Evolutionary conservation across 2,113 vertebrate species (phyloP), one percentile per base, ranked within the genome.

Genomic region (Scartelaos histophorus): DNA sequence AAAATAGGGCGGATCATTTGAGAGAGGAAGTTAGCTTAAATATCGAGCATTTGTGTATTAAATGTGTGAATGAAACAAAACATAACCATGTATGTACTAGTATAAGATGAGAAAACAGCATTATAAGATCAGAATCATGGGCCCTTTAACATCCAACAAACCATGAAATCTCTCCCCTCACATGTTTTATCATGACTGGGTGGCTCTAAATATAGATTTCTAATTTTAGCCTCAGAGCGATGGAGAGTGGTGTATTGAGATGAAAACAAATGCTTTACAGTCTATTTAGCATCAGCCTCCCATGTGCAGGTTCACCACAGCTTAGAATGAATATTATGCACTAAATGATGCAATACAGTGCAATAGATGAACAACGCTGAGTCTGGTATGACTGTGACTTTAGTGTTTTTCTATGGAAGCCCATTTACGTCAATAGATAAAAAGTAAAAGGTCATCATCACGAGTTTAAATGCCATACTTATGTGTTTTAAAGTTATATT

Each of bases 161-260:
- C 56, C 46, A 38, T 49, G 71, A 80, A 84, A 71, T 46, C 67
- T 29, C 4, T 29, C 4, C 29, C 4, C 43, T 71, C 53, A 29
- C 7, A 24, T 12, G 54, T 53, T 69, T 71, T 62, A 81, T 83
- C 3, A 47, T 79, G 86, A 75, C 65, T 57, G 43, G 66, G 29
- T 29, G 3, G 76, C 45, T 73, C 83, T 82, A 84, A 81, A 89
- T 77, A 87, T 79, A 76, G 69, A 12, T 0, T 16, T 43, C 72
- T 87, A 82, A 84, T 84, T 85, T 78, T 86, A 84, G 70, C 79
- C 60, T 46, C 71, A 22, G 22, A 51, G 71, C 15, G 53, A 47
- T 65, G 24, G 34, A 21, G 68, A 66, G 56, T 9, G 53, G 69
- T 21, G 62, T 15, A 29, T 61, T 25, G 61, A 16, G 56, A 4